These are phyloP conservation scores for Denticeps clupeoides DNA, from an alignment of 2,797 vertebrate genomes.

Conservation along the genomic window DNA sequence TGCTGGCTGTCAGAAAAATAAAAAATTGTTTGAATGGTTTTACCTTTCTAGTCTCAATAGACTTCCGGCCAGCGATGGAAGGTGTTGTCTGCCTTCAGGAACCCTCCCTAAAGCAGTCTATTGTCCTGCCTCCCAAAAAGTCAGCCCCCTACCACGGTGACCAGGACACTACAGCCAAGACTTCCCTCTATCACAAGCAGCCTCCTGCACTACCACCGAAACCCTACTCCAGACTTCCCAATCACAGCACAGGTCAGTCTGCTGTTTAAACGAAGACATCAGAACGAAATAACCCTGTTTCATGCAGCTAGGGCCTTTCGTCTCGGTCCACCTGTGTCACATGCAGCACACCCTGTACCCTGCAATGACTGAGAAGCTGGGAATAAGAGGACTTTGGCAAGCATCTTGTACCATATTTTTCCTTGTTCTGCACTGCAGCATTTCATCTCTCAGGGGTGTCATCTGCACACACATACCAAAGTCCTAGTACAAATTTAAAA, in stretches of 20 bases:
- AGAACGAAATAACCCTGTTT: no score
- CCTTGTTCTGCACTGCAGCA: no score
- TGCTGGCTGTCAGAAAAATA: not conserved
- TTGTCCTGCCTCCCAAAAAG: slow-evolving; percentile 85
- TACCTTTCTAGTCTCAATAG: slow-evolving; percentile 69
- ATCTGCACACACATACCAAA: no score
- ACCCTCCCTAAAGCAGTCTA: slow-evolving; percentile 74
- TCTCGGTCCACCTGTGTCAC: no score
- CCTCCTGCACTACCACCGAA: slow-evolving; percentile 96
- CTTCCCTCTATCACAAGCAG: slow-evolving; percentile 86
- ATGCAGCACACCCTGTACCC: no score
- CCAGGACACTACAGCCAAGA: slow-evolving; percentile 84
- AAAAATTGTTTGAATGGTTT: not conserved
- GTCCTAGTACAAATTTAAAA: no score
- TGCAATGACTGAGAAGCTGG: no score
- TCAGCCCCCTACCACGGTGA: slow-evolving; percentile 74
- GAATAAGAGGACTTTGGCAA: no score
- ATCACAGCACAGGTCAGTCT: slow-evolving; percentile 84
- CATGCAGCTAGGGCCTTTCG: no score
- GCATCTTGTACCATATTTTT: no score
- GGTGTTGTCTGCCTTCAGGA: slow-evolving; percentile 78
- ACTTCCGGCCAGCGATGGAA: slow-evolving; percentile 79
- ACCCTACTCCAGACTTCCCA: slow-evolving; percentile 88
- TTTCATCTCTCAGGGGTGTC: no score
- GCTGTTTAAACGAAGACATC: not conserved